phyloP scores from a whole-genome alignment of 2,888 invertebrate genomes.

The Drosophila kambysellisi region DNA sequence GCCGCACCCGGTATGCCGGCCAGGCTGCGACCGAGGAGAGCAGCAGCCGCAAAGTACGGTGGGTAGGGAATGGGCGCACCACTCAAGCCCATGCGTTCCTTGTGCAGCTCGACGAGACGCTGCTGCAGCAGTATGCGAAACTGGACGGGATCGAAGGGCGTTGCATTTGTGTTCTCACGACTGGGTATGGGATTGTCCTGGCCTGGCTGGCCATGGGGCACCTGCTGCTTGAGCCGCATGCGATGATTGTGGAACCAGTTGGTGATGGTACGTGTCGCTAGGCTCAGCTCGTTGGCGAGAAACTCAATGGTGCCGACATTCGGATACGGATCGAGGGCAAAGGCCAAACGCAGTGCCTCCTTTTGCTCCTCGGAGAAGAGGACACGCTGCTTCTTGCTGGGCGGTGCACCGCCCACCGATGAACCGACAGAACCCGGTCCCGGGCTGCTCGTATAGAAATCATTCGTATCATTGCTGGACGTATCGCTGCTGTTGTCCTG shows the following conservation, averaged over 20 bases:
- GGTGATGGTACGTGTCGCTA: constrained; percentile 98
- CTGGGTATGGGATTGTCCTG: constrained; percentile 89
- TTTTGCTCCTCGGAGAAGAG: constrained; percentile 99
- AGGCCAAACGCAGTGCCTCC: constrained; percentile 96
- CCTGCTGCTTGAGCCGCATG: constrained; percentile 97
- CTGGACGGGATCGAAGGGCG: constrained; percentile 96
- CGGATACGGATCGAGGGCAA: constrained; percentile 98
- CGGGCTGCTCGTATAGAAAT: constrained; percentile 94
- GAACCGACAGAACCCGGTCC: constrained; percentile 88
- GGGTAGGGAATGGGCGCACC: constrained; percentile 92
- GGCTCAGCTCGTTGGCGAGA: constrained; percentile 94
- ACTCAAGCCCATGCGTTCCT: constrained; percentile 92
- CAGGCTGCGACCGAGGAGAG: constrained; percentile 83
- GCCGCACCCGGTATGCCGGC: constrained; percentile 92
- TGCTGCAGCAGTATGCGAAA: constrained; percentile 95
- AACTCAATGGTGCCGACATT: constrained; percentile 98
- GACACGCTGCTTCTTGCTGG: constrained; percentile 97
- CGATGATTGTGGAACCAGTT: constrained; percentile 99
- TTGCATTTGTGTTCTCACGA: constrained; percentile 89
- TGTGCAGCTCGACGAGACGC: constrained; percentile 94
- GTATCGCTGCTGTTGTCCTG: constrained; percentile 95
- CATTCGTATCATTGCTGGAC: constrained; percentile 94
- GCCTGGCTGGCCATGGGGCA: constrained; percentile 90
- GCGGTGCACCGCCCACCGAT: constrained; percentile 89
- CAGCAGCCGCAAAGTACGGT: constrained; percentile 92